Evolutionary conservation across 2,888 invertebrate genomes (phyloP), one percentile per base, ranked within the genome.

Genomic region (Caenorhabditis doughertyi): DNA sequence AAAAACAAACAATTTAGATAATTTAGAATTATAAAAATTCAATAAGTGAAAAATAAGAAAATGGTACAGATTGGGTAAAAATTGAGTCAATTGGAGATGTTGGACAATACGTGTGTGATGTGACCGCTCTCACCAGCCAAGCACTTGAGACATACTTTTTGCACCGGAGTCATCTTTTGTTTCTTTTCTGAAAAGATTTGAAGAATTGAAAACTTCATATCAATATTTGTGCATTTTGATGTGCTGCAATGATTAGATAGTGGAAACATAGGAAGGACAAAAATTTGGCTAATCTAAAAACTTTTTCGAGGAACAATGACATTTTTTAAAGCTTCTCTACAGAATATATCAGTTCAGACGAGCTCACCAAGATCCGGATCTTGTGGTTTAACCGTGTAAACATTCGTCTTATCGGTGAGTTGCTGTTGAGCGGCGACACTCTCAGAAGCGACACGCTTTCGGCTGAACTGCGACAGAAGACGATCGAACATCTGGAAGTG

Each of bases 41-140:
- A 25, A 35, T 18, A 49, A 51, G 49, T 65, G 60, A 62, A 51
- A 51, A 3, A 27, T 27, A 35, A 8, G 16, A 35, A 44, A 65
- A 65, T 74, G 47, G 18, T 58, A 68, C 67, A 68, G 68, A 47
- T 64, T 39, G 16, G 53, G n/a, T 55, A 55, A 55, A 56, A 56
- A 18, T 21, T 8, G 16, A 35, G n/a, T 77, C 39, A 77, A 42
- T 84, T 82, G 23, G 85, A 64, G 49, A 85, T 18, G 32, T 77
- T 79, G 9, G 84, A 80, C 25, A 88, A 81, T 11, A 87, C 77
- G 67, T 88, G 88, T 3, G 87, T 87, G 71, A 88, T 87, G 73
- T 88, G 88, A 13, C 87, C 87, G 25, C 84, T 79, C 58, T 88
- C 88, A 27, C 87, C 88, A 23, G 84, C 84, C 32, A 88, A 70